Percentiles rank a stretch among this genome's conserved stretches.
phyloP scores from a whole-genome alignment of 2,797 vertebrate species.

The Tangara arthus region DNA sequence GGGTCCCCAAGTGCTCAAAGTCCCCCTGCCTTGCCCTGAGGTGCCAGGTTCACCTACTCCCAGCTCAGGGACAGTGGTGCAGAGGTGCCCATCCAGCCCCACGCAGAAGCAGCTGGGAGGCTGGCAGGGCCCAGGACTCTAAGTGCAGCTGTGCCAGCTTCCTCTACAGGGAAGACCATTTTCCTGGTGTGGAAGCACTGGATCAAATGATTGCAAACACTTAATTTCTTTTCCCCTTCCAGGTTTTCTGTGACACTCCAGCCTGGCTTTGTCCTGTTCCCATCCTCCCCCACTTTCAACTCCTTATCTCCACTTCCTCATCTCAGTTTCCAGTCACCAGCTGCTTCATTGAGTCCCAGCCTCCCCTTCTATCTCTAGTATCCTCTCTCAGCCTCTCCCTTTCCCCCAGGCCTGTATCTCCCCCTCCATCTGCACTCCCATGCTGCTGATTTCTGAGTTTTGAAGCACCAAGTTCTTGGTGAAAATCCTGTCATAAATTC shows the following conservation, averaged over 20 bases:
- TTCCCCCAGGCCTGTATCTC: not conserved
- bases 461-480: not conserved
- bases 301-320: not conserved
- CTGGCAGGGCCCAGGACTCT: not conserved
- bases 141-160: not conserved
- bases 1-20: not conserved
- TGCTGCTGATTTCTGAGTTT: not conserved
- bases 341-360: not conserved
- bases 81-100: not conserved
- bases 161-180: rapidly evolving
- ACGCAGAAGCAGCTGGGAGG: rapidly evolving
- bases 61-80: not conserved
- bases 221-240: not conserved
- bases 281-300: not conserved
- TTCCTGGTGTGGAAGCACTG: not conserved
- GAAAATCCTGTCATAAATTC: not conserved
- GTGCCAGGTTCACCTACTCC: rapidly evolving
- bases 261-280: not conserved
- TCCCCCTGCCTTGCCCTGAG: not conserved
- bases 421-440: not conserved
- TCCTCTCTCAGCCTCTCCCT: not conserved
- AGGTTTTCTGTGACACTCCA: not conserved
- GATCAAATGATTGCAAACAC: not conserved
- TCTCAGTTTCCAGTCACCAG: slow-evolving; percentile 19
- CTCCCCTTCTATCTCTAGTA: not conserved